A percentile compares a stretch with the other conserved stretches of the same genome.
Conservation (phyloP, 2,888 invertebrate genomes). For the Plemyria rubiginata region DNA sequence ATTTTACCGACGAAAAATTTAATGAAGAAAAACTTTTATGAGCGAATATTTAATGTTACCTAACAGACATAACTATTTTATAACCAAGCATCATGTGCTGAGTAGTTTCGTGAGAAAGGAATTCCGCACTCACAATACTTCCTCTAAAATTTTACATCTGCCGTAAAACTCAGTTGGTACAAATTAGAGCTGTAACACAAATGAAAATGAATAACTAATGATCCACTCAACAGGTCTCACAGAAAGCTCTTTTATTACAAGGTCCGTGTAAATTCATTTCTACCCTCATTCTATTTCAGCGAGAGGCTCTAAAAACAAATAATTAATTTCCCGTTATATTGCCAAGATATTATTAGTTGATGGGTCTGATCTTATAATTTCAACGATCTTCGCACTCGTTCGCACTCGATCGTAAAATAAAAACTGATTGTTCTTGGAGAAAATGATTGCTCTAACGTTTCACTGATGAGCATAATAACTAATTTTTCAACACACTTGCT, state of each 20-base stretch:
- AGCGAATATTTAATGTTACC: background rate
- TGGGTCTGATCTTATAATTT: constrained; percentile 19
- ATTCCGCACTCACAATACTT: constrained; percentile 2
- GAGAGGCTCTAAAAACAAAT: constrained; percentile 48
- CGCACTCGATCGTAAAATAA: constrained; percentile 15
- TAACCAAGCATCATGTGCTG: constrained; percentile 42
- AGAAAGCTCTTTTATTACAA: constrained; percentile 67
- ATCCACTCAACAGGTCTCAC: constrained; percentile 68
- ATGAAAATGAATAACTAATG: constrained; percentile 79
- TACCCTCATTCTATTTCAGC: constrained; percentile 38
- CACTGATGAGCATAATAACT: background rate
- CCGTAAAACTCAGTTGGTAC: constrained; percentile 53
- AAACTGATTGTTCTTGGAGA: constrained; percentile 18
- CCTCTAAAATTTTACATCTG: constrained; percentile 59
- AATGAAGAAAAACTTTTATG: background rate
- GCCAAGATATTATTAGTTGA: constrained; percentile 29
- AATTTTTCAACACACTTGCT: too few species aligned
- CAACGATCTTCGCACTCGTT: constrained; percentile 2
- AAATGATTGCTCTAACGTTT: constrained; percentile 21
- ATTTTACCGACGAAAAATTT: too few species aligned
- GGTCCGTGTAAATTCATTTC: constrained; percentile 57
- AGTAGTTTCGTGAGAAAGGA: constrained; percentile 43
- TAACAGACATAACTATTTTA: background rate
- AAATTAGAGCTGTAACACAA: constrained; percentile 67
- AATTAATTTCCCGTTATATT: constrained; percentile 43